Conservation (phyloP, 2,888 invertebrate genomes). For the Sarcophaga variegata region DNA sequence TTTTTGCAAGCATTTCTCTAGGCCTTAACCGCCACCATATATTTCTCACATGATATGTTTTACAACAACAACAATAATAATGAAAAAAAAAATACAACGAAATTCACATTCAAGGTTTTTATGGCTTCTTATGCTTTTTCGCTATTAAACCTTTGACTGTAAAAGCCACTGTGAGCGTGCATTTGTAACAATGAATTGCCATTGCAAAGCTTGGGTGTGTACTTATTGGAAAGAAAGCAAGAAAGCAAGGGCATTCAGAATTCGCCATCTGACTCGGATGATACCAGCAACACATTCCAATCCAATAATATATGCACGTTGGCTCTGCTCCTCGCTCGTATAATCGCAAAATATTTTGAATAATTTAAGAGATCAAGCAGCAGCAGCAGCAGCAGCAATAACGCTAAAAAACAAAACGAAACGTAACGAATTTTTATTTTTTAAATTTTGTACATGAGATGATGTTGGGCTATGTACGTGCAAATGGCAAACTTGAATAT, state of each 20-base stretch:
- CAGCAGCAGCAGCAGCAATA: slow-evolving; percentile 66
- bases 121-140: slow-evolving; percentile 38
- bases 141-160: neutral
- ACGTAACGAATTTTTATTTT: slow-evolving; percentile 57
- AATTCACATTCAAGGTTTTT: slow-evolving; percentile 45
- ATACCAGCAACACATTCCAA: neutral
- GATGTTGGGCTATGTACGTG: slow-evolving; percentile 31
- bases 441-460: slow-evolving; percentile 55
- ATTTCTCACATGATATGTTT: slow-evolving; percentile 44
- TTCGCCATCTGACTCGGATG: neutral
- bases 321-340: neutral
- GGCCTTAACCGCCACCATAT: slow-evolving; percentile 39
- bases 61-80: slow-evolving; percentile 40
- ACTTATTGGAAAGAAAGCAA: neutral
- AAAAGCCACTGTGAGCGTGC: neutral
- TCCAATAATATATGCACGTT: neutral
- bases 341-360: slow-evolving; percentile 67
- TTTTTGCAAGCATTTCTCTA: slow-evolving; percentile 36
- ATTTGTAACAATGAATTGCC: neutral
- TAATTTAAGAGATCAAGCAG: slow-evolving; percentile 67
- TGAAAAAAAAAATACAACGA: neutral
- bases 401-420: slow-evolving; percentile 63
- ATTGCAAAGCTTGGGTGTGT: neutral
- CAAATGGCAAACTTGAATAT: slow-evolving; percentile 63
- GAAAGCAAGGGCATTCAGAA: neutral